Conservation (phyloP, 2,113 vertebrate species). For the Anolis sagrei region DNA sequence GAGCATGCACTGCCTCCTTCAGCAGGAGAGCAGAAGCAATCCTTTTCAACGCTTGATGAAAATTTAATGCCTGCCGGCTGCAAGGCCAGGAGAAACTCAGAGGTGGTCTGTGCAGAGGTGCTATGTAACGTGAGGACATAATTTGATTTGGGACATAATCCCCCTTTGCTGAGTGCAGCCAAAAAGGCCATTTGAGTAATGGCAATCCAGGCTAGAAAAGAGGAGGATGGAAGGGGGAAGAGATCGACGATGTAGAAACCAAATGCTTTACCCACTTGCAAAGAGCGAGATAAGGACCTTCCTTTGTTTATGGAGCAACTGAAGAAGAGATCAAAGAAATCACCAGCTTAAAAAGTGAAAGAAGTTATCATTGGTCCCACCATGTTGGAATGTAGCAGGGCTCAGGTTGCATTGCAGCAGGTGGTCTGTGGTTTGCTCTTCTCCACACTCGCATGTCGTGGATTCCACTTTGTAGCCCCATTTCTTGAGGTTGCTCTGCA, state of each 20-base stretch:
- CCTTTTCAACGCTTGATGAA: conserved; percentile 35
- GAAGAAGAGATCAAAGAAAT: background rate
- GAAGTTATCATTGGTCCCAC: too few relatives aligned
- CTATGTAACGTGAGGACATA: background rate
- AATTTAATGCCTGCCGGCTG: conserved; percentile 24
- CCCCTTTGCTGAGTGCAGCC: background rate
- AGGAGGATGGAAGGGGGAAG: background rate
- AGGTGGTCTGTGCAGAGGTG: conserved; percentile 8
- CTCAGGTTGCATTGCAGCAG: too few relatives aligned
- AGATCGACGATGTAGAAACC: background rate
- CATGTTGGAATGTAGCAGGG: background rate
- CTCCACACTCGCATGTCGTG: too few relatives aligned
- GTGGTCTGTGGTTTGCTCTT: too few relatives aligned
- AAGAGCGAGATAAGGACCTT: background rate
- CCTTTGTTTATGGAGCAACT: background rate
- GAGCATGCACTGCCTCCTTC: background rate
- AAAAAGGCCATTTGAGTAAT: background rate
- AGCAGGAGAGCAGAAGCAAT: background rate
- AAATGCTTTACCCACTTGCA: background rate
- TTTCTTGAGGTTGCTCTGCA: too few relatives aligned
- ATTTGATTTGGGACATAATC: background rate
- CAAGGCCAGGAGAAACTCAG: background rate
- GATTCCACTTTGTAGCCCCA: too few relatives aligned
- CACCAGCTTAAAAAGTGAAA: background rate
- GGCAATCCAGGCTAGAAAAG: background rate